Conservation (phyloP, 2,113 vertebrate genomes). For the Atherinomorus stipes region DNA sequence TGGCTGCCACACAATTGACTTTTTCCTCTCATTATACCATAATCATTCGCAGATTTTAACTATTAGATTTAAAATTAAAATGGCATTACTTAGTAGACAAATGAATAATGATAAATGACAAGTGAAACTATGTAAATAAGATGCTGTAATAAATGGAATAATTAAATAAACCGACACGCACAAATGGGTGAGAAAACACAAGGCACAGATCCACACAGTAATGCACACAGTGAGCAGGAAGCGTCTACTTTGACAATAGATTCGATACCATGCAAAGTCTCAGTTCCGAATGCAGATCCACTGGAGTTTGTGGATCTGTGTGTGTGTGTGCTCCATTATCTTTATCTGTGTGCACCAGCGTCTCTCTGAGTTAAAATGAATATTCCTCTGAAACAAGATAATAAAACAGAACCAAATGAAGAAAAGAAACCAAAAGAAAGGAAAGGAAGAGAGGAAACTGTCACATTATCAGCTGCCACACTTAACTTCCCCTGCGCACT, state of each 20-base stretch:
- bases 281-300: slow-evolving; percentile 32
- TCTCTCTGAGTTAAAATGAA: slow-evolving; percentile 7
- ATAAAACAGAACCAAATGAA: not conserved
- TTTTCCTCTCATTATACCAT: not conserved
- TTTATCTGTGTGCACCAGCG: not conserved
- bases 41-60: not conserved
- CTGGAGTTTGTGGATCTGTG: not conserved
- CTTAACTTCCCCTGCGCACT: slow-evolving; percentile 55
- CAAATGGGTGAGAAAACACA: not conserved
- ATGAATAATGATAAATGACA: not conserved
- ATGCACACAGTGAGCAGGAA: slow-evolving; percentile 22
- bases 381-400: not conserved
- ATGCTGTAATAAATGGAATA: not conserved
- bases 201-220: slow-evolving; percentile 2
- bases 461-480: slow-evolving; percentile 58
- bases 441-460: slow-evolving; percentile 53
- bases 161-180: not conserved
- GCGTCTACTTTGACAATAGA: slow-evolving; percentile 47
- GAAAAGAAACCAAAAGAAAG: slow-evolving; percentile 53
- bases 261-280: slow-evolving; percentile 27
- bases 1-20: not conserved
- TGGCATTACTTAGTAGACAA: not conserved
- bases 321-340: not conserved
- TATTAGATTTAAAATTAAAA: not conserved
- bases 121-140: not conserved